A percentile compares a stretch with the other conserved stretches of the same genome.
phyloP scores from a whole-genome alignment of 2,888 invertebrate genomes.

The Volucella inflata region DNA sequence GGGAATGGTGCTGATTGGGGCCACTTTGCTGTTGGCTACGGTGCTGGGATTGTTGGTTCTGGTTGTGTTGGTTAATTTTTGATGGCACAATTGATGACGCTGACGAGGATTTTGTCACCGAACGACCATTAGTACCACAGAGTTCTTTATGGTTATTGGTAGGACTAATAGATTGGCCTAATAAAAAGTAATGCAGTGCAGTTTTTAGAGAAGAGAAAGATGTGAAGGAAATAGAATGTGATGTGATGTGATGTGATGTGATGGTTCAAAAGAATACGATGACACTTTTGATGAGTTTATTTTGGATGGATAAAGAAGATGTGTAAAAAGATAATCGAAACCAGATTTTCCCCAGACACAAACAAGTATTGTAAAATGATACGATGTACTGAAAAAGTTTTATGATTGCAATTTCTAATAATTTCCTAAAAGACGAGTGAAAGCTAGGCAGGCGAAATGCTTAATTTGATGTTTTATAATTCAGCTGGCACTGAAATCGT shows the following conservation, averaged over 20 bases:
- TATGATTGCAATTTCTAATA: no score
- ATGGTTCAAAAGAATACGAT: constrained; percentile 5
- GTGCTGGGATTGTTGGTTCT: constrained; percentile 76
- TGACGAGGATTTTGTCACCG: constrained; percentile 61
- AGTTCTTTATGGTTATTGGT: constrained; percentile 53
- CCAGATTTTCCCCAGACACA: no score
- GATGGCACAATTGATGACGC: constrained; percentile 66
- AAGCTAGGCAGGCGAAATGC: no score
- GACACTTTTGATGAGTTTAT: constrained; percentile 18
- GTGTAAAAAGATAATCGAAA: no score
- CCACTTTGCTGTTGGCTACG: constrained; percentile 60
- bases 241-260: neutral
- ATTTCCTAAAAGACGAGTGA: no score
- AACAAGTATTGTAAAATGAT: no score
- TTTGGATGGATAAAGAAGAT: neutral
- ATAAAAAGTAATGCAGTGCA: constrained; percentile 66
- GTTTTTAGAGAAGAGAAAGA: constrained; percentile 42
- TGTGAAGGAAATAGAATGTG: constrained; percentile 10
- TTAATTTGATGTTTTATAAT: no score
- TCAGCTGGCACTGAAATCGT: no score
- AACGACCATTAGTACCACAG: constrained; percentile 59
- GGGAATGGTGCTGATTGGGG: constrained; percentile 68
- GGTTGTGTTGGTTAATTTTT: constrained; percentile 47
- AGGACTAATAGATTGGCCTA: constrained; percentile 67
- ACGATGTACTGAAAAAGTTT: no score